Percentiles rank a stretch among this genome's conserved stretches.
Conservation (phyloP, 2,888 invertebrate genomes). For the Elegia similella region DNA sequence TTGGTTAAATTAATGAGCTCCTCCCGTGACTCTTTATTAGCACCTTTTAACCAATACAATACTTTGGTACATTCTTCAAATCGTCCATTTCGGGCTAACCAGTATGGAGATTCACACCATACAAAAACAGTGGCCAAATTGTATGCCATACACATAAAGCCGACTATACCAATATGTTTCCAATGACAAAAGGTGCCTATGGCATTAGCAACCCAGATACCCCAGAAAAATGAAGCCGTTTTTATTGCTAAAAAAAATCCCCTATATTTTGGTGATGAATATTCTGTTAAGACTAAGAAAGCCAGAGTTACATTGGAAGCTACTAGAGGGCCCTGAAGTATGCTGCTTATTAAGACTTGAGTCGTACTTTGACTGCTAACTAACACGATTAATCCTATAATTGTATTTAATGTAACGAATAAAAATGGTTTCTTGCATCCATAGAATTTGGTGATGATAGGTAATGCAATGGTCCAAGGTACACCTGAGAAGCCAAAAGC, state of each 20-base stretch:
- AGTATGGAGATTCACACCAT: slow-evolving; percentile 31
- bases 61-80: slow-evolving; percentile 32
- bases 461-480: slow-evolving; percentile 25
- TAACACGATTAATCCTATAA: slow-evolving; percentile 17
- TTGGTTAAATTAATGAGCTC: slow-evolving; percentile 31
- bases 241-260: slow-evolving; percentile 27
- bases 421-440: slow-evolving; percentile 28
- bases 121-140: slow-evolving; percentile 23
- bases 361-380: not conserved
- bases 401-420: slow-evolving; percentile 16
- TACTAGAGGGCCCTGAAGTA: not conserved
- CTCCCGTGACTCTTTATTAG: slow-evolving; percentile 26
- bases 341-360: not conserved
- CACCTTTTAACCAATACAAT: slow-evolving; percentile 34
- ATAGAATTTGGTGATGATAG: slow-evolving; percentile 21
- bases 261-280: slow-evolving; percentile 25
- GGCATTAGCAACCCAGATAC: slow-evolving; percentile 19
- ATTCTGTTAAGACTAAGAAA: slow-evolving; percentile 23
- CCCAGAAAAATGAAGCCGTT: slow-evolving; percentile 26
- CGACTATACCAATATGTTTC: slow-evolving; percentile 28
- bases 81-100: slow-evolving; percentile 28
- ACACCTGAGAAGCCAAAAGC: slow-evolving; percentile 24
- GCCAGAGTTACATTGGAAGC: not conserved
- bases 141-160: slow-evolving; percentile 27
- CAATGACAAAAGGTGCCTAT: slow-evolving; percentile 21